phyloP scores from a whole-genome alignment of 2,797 vertebrate genomes.

The Lutjanus argentimaculatus region DNA sequence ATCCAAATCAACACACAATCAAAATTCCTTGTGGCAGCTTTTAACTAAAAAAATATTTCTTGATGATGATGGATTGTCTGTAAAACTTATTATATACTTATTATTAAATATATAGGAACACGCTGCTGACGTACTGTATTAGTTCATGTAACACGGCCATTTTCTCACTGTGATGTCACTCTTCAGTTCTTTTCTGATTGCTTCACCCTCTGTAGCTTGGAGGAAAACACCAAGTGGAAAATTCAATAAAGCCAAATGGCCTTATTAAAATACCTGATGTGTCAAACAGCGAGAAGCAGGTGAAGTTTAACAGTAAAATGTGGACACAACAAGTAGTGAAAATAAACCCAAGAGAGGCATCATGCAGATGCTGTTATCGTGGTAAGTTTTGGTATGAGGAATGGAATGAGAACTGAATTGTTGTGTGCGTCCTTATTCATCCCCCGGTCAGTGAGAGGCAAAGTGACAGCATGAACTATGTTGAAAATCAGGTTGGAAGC shows the following conservation, averaged over 20 bases:
- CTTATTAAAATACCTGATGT: neutral
- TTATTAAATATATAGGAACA: neutral
- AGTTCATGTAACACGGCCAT: neutral
- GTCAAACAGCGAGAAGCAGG: neutral
- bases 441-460: neutral
- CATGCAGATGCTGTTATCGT: neutral
- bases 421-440: neutral
- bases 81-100: neutral
- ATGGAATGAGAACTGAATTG: too few species aligned
- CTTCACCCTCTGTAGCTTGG: neutral
- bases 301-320: neutral
- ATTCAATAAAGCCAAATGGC: neutral
- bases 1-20: too few species aligned
- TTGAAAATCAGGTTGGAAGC: constrained; percentile 33
- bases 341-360: neutral
- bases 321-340: neutral
- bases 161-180: neutral
- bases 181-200: neutral
- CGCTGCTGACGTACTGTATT: neutral
- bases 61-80: neutral
- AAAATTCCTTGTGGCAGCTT: too few species aligned
- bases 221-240: neutral
- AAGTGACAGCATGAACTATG: constrained; percentile 8
- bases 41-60: neutral
- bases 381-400: constrained; percentile 12